A percentile compares a stretch with the other conserved stretches of the same genome.
These are phyloP conservation scores for Amphiprion ocellaris DNA, from an alignment of 2,113 vertebrate genomes.

Conservation along the genomic window DNA sequence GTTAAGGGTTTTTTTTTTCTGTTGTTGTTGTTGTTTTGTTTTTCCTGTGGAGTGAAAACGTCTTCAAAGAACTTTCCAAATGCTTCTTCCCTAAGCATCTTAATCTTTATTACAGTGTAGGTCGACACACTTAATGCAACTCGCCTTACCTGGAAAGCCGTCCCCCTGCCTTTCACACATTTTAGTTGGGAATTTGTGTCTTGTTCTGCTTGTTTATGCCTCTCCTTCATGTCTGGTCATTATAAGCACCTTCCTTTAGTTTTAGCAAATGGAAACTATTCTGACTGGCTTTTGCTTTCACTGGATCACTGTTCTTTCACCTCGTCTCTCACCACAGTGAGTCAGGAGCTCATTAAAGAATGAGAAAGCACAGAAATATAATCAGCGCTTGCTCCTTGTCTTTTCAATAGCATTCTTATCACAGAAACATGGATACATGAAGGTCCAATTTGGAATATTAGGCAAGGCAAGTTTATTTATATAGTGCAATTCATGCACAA, in stretches of 20 bases:
- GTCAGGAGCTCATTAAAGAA: background rate
- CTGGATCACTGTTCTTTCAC: background rate
- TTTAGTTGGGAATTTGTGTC: background rate
- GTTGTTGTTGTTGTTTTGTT: too few species aligned
- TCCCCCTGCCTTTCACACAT: background rate
- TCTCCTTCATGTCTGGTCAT: background rate
- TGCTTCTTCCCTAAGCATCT: background rate
- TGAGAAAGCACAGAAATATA: background rate
- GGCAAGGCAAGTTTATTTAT: too few species aligned
- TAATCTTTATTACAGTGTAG: background rate
- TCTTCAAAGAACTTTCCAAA: background rate
- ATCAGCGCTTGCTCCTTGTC: background rate
- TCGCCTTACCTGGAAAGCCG: background rate
- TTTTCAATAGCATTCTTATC: too few species aligned
- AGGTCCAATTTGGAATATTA: background rate
- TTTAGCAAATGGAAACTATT: slow-evolving; percentile 12
- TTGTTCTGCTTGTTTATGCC: background rate
- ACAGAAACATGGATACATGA: too few species aligned
- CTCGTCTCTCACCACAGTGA: background rate
- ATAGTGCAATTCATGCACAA: too few species aligned
- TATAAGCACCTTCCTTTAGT: slow-evolving; percentile 5
- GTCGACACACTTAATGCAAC: too few species aligned
- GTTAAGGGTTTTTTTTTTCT: background rate
- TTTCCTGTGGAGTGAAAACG: background rate
- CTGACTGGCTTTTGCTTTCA: background rate